Percentiles rank a stretch among this genome's conserved stretches.
These are phyloP conservation scores for Polyploca ridens DNA, from an alignment of 2,888 invertebrate species.

Conservation along the genomic window DNA sequence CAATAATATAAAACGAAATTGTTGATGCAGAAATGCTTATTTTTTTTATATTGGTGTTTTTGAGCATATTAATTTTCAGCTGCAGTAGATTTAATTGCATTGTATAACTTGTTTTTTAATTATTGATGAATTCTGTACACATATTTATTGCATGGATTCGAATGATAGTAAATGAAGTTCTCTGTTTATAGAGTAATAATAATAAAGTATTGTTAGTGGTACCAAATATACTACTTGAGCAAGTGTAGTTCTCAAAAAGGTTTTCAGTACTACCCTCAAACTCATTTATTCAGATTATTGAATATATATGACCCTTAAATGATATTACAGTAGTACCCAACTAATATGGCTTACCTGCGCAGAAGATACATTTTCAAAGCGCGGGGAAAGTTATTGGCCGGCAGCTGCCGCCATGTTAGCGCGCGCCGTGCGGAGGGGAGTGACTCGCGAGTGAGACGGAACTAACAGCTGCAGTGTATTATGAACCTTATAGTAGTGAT, in stretches of 20 bases:
- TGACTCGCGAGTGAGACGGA: too few species aligned
- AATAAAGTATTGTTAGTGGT: slow-evolving; percentile 18
- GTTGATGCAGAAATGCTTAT: neutral
- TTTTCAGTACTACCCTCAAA: neutral
- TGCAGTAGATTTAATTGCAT: slow-evolving; percentile 44
- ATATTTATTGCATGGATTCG: slow-evolving; percentile 39
- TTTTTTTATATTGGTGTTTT: slow-evolving; percentile 3
- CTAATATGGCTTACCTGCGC: too few species aligned
- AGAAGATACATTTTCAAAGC: too few species aligned
- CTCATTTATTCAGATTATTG: too few species aligned
- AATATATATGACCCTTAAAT: too few species aligned
- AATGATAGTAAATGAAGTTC: slow-evolving; percentile 29
- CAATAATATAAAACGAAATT: slow-evolving; percentile 1
- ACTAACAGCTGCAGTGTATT: too few species aligned
- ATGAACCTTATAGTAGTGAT: too few species aligned
- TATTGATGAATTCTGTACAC: slow-evolving; percentile 36
- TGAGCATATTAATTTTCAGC: slow-evolving; percentile 15
- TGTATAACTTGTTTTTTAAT: slow-evolving; percentile 44
- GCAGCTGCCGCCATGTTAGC: too few species aligned
- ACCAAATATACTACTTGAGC: slow-evolving; percentile 19
- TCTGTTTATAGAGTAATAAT: slow-evolving; percentile 24
- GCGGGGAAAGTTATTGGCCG: too few species aligned
- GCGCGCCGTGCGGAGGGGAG: too few species aligned
- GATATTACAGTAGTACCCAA: too few species aligned
- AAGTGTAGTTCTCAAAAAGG: slow-evolving; percentile 12